Evolutionary conservation across 2,797 vertebrate genomes (phyloP).

Genomic region (Rhabdomys pumilio): DNA sequence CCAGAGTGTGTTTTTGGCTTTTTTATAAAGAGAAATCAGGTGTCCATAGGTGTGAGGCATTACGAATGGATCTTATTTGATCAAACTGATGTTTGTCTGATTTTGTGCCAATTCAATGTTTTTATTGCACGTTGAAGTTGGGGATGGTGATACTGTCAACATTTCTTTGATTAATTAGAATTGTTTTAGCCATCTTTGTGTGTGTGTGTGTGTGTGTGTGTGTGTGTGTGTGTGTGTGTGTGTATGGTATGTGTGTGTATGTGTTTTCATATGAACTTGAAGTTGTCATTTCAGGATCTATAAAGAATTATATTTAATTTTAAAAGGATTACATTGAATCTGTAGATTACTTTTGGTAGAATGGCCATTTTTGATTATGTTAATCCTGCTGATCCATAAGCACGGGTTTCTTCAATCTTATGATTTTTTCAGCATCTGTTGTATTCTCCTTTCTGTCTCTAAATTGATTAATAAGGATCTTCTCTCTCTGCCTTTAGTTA

Average conservation of each 20-base stretch:
- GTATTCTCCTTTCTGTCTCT: background rate
- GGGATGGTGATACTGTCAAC: background rate
- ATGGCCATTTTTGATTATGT: no score
- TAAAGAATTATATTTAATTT: no score
- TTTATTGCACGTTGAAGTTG: background rate
- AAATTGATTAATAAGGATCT: background rate
- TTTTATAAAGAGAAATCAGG: background rate
- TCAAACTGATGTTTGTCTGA: background rate
- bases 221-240: background rate
- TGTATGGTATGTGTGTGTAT: background rate
- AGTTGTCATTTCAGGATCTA: no score
- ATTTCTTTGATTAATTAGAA: background rate
- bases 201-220: no score
- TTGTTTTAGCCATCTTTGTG: background rate
- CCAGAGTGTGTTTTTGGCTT: background rate
- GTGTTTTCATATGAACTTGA: no score
- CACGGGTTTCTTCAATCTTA: no score
- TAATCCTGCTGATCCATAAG: no score
- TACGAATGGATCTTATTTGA: background rate
- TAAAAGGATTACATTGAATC: background rate
- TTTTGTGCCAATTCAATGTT: background rate
- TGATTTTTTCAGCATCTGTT: background rate
- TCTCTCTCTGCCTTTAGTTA: background rate
- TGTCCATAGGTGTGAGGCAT: background rate
- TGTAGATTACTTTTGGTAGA: background rate